Conservation (phyloP, 2,113 vertebrate species). For the Morone saxatilis region DNA sequence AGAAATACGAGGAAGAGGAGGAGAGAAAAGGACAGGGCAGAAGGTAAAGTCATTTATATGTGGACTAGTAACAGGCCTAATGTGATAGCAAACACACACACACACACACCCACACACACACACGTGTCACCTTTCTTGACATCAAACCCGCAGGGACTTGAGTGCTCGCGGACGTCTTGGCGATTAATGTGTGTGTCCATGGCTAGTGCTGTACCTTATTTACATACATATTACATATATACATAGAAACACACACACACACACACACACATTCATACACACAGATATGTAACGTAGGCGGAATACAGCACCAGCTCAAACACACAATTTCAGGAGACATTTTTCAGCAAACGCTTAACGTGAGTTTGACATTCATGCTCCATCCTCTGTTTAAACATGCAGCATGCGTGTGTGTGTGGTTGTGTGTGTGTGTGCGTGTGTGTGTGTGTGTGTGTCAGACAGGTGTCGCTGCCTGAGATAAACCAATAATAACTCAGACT, state of each 20-base stretch:
- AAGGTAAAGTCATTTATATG: slow-evolving; percentile 61
- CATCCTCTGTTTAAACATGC: slow-evolving; percentile 28
- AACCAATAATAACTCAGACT: slow-evolving; percentile 63
- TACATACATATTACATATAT: slow-evolving; percentile 81
- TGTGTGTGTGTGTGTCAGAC: slow-evolving; percentile 24
- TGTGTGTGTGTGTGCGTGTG: slow-evolving; percentile 9
- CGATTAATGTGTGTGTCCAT: slow-evolving; percentile 67
- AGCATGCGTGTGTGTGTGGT: background rate
- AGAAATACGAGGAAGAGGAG: slow-evolving; percentile 5
- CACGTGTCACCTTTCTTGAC: slow-evolving; percentile 30
- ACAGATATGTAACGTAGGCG: background rate
- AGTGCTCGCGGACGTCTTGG: slow-evolving; percentile 22
- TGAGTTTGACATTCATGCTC: slow-evolving; percentile 58
- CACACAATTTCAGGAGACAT: slow-evolving; percentile 32
- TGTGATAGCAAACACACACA: background rate
- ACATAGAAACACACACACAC: slow-evolving; percentile 44
- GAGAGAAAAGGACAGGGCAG: slow-evolving; percentile 16
- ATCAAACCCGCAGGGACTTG: slow-evolving; percentile 62
- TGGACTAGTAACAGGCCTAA: slow-evolving; percentile 18
- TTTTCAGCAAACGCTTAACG: slow-evolving; percentile 55
- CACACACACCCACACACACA: slow-evolving; percentile 17
- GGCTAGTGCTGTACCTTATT: slow-evolving; percentile 68
- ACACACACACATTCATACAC: slow-evolving; percentile 5
- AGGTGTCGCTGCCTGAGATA: slow-evolving; percentile 52
- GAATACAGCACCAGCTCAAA: slow-evolving; percentile 30